Percentiles rank a stretch among this genome's conserved stretches.
phyloP scores from a whole-genome alignment of 2,888 invertebrate genomes.

The Muschampia plurimacula region DNA sequence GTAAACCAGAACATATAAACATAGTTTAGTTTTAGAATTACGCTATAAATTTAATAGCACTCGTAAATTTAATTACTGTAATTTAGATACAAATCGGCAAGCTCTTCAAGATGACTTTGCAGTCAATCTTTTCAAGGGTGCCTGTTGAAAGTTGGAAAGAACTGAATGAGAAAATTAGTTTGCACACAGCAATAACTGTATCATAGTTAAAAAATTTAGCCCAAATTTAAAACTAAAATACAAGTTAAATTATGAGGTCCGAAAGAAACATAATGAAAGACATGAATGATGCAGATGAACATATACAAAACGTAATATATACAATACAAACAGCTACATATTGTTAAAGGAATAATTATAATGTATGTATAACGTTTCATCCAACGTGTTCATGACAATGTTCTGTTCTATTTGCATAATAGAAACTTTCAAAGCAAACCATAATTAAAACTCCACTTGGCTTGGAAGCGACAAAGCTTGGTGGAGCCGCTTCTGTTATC shows the following conservation, averaged over 20 bases:
- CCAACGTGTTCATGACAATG: not conserved
- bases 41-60: too few species aligned
- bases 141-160: too few species aligned
- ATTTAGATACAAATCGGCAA: too few species aligned
- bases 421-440: constrained; percentile 27
- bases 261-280: not conserved
- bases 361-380: not conserved
- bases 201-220: too few species aligned
- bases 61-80: too few species aligned
- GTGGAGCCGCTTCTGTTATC: constrained; percentile 31
- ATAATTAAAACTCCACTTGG: constrained; percentile 37
- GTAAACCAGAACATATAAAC: not conserved
- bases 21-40: not conserved
- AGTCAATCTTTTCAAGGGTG: too few species aligned
- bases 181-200: too few species aligned
- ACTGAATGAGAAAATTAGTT: too few species aligned
- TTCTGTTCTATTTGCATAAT: constrained; percentile 22
- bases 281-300: not conserved
- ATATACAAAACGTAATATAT: not conserved
- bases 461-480: constrained; percentile 26
- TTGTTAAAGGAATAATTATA: not conserved
- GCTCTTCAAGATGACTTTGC: too few species aligned
- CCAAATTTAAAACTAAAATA: too few species aligned
- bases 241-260: too few species aligned
- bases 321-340: not conserved